Evolutionary conservation across 2,888 invertebrate genomes (phyloP).

Genomic region (Zele albiditarsus): DNA sequence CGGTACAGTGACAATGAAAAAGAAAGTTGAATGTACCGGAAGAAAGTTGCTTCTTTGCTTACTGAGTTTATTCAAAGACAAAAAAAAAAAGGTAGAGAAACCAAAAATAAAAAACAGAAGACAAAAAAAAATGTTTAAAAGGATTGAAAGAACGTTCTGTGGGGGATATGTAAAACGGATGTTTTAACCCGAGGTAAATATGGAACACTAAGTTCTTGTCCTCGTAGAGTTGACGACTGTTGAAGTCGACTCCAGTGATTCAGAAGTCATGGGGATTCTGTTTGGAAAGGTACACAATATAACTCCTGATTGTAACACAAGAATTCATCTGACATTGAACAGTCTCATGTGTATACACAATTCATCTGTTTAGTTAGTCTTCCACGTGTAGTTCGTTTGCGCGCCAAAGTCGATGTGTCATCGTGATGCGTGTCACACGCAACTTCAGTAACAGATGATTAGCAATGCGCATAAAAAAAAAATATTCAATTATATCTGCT

Average conservation of each 20-base stretch:
- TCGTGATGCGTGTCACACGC: constrained; percentile 1
- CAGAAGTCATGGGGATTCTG: constrained; percentile 62
- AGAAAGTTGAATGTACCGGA: constrained; percentile 6
- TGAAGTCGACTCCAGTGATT: constrained; percentile 27
- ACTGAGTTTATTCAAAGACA: not conserved
- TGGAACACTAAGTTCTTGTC: constrained; percentile 40
- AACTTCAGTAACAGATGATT: not conserved
- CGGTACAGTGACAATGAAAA: constrained; percentile 1
- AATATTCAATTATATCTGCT: not conserved
- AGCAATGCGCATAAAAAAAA: not conserved
- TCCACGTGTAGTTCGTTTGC: constrained; percentile 31
- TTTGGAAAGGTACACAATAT: constrained; percentile 54
- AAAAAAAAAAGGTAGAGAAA: constrained; percentile 11
- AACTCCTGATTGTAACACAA: not conserved
- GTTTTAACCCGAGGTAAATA: constrained; percentile 40
- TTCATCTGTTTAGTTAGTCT: not conserved
- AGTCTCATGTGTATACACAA: not conserved
- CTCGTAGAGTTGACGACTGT: constrained; percentile 40
- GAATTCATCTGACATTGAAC: not conserved
- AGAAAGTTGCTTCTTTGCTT: not conserved
- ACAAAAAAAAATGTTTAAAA: constrained; percentile 3
- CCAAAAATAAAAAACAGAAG: not conserved
- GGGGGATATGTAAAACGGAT: constrained; percentile 22
- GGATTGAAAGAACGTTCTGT: constrained; percentile 3
- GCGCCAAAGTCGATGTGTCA: constrained; percentile 16